These are phyloP conservation scores for Notocelia uddmanniana DNA, from an alignment of 2,888 invertebrate species.

Conservation along the genomic window DNA sequence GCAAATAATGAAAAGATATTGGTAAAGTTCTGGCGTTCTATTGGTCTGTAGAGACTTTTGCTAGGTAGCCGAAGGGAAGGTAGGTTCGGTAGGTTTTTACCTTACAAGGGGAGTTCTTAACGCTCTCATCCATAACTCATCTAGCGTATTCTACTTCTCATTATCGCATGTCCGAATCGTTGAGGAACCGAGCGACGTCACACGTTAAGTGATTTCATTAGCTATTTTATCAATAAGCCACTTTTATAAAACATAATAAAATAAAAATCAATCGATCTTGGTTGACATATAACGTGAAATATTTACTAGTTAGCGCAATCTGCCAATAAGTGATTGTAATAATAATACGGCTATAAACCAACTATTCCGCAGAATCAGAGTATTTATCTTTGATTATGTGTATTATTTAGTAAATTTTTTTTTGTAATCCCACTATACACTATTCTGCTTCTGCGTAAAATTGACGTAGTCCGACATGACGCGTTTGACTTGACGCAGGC, in stretches of 20 bases:
- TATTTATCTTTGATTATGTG: conserved; percentile 13
- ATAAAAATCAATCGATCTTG: conserved; percentile 74
- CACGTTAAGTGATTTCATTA: conserved; percentile 75
- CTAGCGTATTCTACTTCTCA: conserved; percentile 75
- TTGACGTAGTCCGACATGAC: conserved; percentile 43
- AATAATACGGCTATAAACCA: conserved; percentile 40
- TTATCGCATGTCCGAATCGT: conserved; percentile 71
- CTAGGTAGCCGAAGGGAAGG: conserved; percentile 57
- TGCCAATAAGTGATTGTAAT: conserved; percentile 29
- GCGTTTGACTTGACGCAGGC: conserved; percentile 27
- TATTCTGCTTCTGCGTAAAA: conserved; percentile 39
- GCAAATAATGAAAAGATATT: conserved; percentile 29
- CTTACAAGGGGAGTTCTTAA: conserved; percentile 82
- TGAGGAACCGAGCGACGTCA: conserved; percentile 69
- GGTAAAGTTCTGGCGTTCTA: conserved; percentile 27
- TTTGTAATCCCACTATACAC: conserved; percentile 33
- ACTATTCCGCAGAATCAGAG: conserved; percentile 15
- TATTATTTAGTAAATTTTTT: conserved; percentile 19
- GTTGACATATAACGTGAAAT: conserved; percentile 73
- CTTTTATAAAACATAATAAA: conserved; percentile 77
- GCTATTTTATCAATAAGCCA: conserved; percentile 83
- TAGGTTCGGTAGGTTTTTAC: conserved; percentile 73
- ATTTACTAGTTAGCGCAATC: conserved; percentile 65
- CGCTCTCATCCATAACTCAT: conserved; percentile 81
- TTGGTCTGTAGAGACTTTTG: conserved; percentile 50